Percentiles rank a stretch among this genome's conserved stretches.
Evolutionary conservation across 2,113 vertebrate genomes (phyloP).

Genomic region (Pteronura brasiliensis): DNA sequence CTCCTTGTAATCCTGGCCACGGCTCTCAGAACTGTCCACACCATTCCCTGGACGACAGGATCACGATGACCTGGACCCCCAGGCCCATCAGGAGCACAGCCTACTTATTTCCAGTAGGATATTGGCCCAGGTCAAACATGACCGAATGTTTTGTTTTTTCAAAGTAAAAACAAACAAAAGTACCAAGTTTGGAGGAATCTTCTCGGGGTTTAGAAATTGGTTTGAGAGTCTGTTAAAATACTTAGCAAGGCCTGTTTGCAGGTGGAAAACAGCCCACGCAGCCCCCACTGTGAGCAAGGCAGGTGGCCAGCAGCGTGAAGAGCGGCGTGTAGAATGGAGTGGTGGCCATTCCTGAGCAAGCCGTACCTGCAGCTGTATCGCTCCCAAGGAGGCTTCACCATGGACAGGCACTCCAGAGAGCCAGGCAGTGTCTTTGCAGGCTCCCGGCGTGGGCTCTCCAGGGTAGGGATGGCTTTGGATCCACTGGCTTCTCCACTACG

Average conservation of each 20-base stretch:
- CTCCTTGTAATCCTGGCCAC: no score
- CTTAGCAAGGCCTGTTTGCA: neutral
- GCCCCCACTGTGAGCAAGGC: neutral
- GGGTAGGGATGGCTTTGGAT: accelerated
- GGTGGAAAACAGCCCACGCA: accelerated
- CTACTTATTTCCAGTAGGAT: accelerated
- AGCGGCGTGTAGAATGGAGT: accelerated
- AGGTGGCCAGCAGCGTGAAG: accelerated
- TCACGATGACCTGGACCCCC: accelerated
- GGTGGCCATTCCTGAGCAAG: accelerated
- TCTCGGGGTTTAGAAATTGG: neutral
- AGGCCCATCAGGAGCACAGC: accelerated
- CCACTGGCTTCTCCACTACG: accelerated
- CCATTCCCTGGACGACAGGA: neutral
- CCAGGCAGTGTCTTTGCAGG: neutral
- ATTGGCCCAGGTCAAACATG: no score
- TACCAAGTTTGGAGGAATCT: no score
- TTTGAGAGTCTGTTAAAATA: neutral
- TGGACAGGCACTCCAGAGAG: neutral
- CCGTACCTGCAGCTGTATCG: accelerated
- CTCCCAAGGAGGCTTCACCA: neutral
- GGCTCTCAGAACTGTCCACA: neutral
- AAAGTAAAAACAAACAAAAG: neutral
- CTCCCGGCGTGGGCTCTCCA: neutral
- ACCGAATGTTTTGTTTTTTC: neutral